phyloP scores from a whole-genome alignment of 2,113 vertebrate species.

The Atrichornis clamosus region DNA sequence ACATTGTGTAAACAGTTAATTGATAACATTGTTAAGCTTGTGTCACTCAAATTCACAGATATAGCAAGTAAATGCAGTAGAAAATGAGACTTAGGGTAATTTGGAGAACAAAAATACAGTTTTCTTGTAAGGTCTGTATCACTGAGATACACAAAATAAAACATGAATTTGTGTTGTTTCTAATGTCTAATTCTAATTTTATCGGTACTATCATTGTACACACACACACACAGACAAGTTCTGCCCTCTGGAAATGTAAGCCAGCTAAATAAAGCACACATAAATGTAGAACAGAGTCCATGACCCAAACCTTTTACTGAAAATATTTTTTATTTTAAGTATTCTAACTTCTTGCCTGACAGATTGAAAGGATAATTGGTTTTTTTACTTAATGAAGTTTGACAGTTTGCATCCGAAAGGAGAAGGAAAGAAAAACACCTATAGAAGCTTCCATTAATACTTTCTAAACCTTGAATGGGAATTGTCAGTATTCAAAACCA shows the following conservation, averaged over 20 bases:
- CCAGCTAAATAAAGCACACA: background rate
- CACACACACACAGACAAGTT: background rate
- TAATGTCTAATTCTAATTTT: background rate
- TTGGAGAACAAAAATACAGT: background rate
- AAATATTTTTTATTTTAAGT: background rate
- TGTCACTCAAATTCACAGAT: background rate
- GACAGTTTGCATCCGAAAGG: background rate
- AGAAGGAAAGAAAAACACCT: background rate
- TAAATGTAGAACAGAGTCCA: background rate
- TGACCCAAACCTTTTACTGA: background rate
- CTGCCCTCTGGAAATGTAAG: background rate
- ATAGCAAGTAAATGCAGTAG: background rate
- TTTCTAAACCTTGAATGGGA: background rate
- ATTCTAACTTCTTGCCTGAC: background rate
- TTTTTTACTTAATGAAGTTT: conserved; percentile 1
- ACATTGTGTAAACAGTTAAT: background rate
- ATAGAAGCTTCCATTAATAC: background rate
- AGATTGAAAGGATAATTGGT: background rate
- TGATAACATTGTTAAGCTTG: background rate
- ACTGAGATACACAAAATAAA: background rate
- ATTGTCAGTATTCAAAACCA: background rate
- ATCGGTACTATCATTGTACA: background rate
- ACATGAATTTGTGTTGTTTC: background rate
- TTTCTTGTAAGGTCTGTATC: background rate
- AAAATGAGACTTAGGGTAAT: background rate